Evolutionary conservation across 2,888 invertebrate genomes (phyloP), one percentile per base, ranked within the genome.

Genomic region (Chrysolina oricalcia): DNA sequence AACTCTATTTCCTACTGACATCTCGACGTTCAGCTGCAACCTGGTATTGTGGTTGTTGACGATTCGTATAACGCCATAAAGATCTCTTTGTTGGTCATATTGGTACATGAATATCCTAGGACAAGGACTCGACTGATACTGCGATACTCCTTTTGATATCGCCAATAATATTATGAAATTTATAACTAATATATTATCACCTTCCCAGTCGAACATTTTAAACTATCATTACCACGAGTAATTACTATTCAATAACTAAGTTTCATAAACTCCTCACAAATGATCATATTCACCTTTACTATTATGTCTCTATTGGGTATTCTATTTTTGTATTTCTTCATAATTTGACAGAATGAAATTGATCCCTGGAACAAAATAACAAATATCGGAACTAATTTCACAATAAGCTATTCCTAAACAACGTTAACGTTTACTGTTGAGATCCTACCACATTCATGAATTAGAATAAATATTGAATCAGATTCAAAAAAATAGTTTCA

Each of bases 11-110:
- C 86, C 87, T 40, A 88, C 85, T 1, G 86, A 86, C 68, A 88
- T 80, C 73, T 87, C 86, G 6, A 88, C 80, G 48, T 87, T 82
- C 65, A 89, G 72, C 23, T 82, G 82, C 6, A 88, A 78, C 3
- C 80, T 79, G 40, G 78, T 81, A 11, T 80, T 80, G 6, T 81
- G 78, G 15, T 80, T 71, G 83, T 86, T 86, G 8, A 86, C 84
- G 1, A 90, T 83, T 59, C 87, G 85, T 23, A 90, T 83, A 21
- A 88, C 73, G 4, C 91, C 91, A 80, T 88, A 89, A 83, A 90
- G 87, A 65, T 88, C 86, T 2, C 83, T 83, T 56, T 81, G 80
- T 8, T 88, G 88, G 78, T 90, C 89, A 76, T 85, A 88, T 67
- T 85, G 84, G 81, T 91, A 91, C 66, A 85, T 83, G 78, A 88